Base-by-base conservation (phyloP, 2,888 invertebrate species). In the Trichogramma evanescens region DNA sequence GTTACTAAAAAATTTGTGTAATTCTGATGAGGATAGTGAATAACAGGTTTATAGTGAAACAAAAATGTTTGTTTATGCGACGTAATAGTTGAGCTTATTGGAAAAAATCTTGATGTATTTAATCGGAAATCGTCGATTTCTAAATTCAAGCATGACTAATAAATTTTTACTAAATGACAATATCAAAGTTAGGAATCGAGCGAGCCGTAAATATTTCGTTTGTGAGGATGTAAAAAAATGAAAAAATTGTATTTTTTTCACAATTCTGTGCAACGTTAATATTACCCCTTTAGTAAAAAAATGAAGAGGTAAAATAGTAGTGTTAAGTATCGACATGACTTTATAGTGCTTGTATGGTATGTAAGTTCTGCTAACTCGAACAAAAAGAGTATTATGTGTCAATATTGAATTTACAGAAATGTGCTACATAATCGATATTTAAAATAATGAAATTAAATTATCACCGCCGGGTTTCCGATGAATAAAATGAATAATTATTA, bases 301-400 rank as follows among this genome's bases (percentile, higher is more conserved):
- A 45, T 52, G 10, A 52, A 63, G 13, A 50, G 57, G 55, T 63
- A 51, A 60, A 55, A 26, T 26, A 54, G 41, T 60, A 60, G 60
- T 58, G 57, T 40, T 63, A 58, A 57, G 54, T 56, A 59, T 50
- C 52, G 38, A 60, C 48, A 54, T 54, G 55, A 63, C 63, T 60
- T 44, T 44, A 50, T 8, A 53, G 41, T 26, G 26, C 26, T 26
- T 26, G 26, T 46, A 43, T 54, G 43, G 41, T 26, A 48, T 54
- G 38, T 58, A 58, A 56, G 56, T 61, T 61, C n/a, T n/a, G 49
- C 45, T 13, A n/a, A 45, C 55, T 56, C 46, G 50, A 63, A 46
- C 39, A 45, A 26, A 58, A 58, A 43, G 52, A 58, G 4, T 60
- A 55, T 26, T 26, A 26, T 26, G 55, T 63, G 63, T n/a, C 45